Evolutionary conservation across 2,113 vertebrate species (phyloP).

Genomic region (Dicerorhinus sumatrensis): DNA sequence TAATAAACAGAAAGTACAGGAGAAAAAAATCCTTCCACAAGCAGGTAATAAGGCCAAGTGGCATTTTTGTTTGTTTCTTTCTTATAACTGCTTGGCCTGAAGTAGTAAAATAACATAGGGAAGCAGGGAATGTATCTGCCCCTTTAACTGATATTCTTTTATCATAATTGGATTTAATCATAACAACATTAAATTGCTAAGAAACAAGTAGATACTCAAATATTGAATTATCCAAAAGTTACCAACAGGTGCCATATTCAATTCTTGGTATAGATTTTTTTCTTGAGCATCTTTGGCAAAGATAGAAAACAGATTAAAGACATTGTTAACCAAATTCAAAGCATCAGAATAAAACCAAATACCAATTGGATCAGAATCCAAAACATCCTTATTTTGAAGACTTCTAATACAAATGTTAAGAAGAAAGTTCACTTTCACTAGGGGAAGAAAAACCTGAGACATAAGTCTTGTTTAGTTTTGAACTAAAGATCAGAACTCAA

Average conservation of each 20-base stretch:
- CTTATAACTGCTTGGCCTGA: neutral
- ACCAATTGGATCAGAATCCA: neutral
- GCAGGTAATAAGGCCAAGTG: neutral
- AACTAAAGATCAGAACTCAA: constrained; percentile 56
- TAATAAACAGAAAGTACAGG: neutral
- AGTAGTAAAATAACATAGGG: neutral
- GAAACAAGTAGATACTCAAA: constrained; percentile 5
- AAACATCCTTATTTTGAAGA: constrained; percentile 30
- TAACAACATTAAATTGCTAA: constrained; percentile 57
- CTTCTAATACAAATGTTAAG: constrained; percentile 45
- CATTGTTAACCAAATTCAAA: constrained; percentile 31
- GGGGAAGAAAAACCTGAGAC: neutral
- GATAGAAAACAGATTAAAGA: constrained; percentile 28
- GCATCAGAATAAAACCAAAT: constrained; percentile 33
- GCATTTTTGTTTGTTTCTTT: neutral
- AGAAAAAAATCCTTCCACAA: neutral
- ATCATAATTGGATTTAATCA: constrained; percentile 34
- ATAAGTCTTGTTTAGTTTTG: constrained; percentile 19
- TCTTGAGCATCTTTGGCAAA: neutral
- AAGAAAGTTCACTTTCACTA: neutral
- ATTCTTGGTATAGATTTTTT: neutral
- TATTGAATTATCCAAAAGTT: constrained; percentile 39
- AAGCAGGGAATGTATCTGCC: neutral
- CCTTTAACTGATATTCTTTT: neutral
- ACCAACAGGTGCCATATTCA: neutral